A percentile compares a stretch with the other conserved stretches of the same genome.
Evolutionary conservation across 2,888 invertebrate species (phyloP).

Genomic region (Trilocha varians): DNA sequence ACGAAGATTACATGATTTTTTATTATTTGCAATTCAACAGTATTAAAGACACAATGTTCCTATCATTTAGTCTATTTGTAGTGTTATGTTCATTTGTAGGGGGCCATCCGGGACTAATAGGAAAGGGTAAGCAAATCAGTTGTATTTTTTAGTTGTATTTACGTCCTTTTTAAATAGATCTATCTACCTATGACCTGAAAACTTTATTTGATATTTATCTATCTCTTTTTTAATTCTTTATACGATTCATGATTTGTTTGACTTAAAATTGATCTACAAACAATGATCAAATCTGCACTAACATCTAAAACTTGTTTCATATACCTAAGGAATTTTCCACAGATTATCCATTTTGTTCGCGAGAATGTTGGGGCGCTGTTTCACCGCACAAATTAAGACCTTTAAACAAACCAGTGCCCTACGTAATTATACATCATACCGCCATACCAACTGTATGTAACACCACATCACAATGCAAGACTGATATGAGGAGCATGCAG

Average conservation of each 20-base stretch:
- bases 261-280: too few species aligned
- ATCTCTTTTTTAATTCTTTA: too few species aligned
- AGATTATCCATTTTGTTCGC: constrained; percentile 30
- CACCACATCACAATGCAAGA: constrained; percentile 61
- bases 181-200: too few species aligned
- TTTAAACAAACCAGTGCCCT: constrained; percentile 74
- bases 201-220: too few species aligned
- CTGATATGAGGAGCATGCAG: constrained; percentile 78
- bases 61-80: not conserved
- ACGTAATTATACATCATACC: constrained; percentile 82
- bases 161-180: too few species aligned
- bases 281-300: too few species aligned
- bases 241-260: too few species aligned
- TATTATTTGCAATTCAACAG: not conserved
- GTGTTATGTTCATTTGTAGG: constrained; percentile 1
- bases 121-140: not conserved
- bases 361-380: constrained; percentile 75
- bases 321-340: too few species aligned
- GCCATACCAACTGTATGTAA: constrained; percentile 76
- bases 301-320: too few species aligned
- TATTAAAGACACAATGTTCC: not conserved
- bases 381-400: constrained; percentile 51
- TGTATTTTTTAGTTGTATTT: not conserved
- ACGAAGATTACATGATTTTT: not conserved
- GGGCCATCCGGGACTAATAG: not conserved